phyloP scores from a whole-genome alignment of 2,113 vertebrate species.

The Ascaphus truei region DNA sequence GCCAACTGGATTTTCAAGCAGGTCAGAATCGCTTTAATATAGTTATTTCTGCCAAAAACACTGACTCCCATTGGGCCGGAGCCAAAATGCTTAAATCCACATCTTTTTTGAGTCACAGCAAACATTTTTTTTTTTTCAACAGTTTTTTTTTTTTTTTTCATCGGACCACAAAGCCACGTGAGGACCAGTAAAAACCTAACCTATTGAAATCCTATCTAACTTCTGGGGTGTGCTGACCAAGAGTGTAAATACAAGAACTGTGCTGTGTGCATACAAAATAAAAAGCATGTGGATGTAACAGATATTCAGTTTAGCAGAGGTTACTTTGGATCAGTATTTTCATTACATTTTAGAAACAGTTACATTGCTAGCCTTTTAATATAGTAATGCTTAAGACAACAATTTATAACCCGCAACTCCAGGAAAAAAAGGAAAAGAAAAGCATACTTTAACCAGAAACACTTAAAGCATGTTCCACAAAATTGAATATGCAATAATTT shows the following conservation, averaged over 20 bases:
- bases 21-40: neutral
- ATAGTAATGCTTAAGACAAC: neutral
- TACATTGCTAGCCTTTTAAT: neutral
- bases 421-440: constrained; percentile 1
- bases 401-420: constrained; percentile 5
- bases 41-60: neutral
- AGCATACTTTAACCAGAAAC: constrained; percentile 5
- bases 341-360: no score
- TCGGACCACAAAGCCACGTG: neutral
- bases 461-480: accelerated
- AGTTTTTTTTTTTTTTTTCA: no score
- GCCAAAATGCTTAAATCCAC: neutral
- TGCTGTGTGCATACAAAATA: no score
- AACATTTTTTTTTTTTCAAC: neutral
- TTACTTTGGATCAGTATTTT: constrained; percentile 1
- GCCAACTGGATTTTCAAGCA: neutral
- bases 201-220: no score
- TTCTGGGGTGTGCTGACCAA: neutral
- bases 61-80: neutral
- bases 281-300: neutral
- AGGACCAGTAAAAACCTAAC: neutral
- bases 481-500: neutral
- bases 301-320: neutral
- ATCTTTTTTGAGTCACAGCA: neutral
- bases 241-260: neutral